Conservation (phyloP, 2,797 vertebrate species). For the Heterohyrax brucei region DNA sequence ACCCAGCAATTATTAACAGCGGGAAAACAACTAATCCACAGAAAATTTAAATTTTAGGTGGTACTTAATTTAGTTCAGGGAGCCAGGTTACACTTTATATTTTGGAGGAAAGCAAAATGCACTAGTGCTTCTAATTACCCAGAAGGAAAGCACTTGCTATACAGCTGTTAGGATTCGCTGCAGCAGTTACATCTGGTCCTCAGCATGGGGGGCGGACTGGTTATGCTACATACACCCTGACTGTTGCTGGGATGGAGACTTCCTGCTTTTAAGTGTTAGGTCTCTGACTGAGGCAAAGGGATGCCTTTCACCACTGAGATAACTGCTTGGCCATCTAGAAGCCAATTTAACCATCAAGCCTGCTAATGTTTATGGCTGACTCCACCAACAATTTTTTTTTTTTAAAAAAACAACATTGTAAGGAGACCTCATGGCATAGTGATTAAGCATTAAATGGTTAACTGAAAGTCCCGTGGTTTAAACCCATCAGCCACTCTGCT, state of each 20-base stretch:
- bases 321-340: constrained; percentile 48
- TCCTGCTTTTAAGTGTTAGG: not conserved
- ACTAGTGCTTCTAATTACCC: constrained; percentile 6
- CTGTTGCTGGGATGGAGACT: not conserved
- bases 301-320: constrained; percentile 27
- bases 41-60: constrained; percentile 58
- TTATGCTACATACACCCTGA: not conserved
- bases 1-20: constrained; percentile 50
- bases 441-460: not conserved
- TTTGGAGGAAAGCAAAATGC: constrained; percentile 17
- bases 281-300: not conserved
- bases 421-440: not conserved
- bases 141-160: not conserved
- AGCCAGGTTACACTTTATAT: constrained; percentile 29
- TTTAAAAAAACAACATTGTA: not conserved
- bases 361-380: constrained; percentile 51
- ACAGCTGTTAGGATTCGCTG: not conserved
- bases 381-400: not conserved
- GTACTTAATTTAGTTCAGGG: constrained; percentile 31
- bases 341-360: constrained; percentile 41
- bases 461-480: not conserved
- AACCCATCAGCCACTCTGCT: not conserved
- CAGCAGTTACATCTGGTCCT: not conserved
- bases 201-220: not conserved
- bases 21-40: constrained; percentile 48